phyloP scores from a whole-genome alignment of 2,113 vertebrate genomes.

The Gila orcuttii region DNA sequence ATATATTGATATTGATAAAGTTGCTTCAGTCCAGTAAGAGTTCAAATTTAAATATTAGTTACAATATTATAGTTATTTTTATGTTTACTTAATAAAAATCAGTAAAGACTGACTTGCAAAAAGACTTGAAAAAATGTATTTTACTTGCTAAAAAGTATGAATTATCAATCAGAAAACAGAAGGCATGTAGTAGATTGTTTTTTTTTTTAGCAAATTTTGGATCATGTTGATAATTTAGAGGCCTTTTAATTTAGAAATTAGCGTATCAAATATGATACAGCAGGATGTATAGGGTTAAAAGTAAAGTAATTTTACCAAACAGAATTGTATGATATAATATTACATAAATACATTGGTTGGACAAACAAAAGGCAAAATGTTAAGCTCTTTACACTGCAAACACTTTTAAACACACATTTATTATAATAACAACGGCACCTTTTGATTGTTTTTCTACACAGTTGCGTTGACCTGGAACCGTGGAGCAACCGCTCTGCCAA shows the following conservation, averaged over 20 bases:
- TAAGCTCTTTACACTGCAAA: background rate
- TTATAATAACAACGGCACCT: constrained; percentile 33
- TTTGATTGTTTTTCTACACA: constrained; percentile 55
- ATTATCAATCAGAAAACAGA: too few species aligned
- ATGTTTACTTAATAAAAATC: background rate
- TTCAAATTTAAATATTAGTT: too few species aligned
- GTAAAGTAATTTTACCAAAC: background rate
- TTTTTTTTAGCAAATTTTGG: background rate
- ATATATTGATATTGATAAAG: too few species aligned
- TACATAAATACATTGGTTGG: background rate
- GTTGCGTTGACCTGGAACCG: constrained; percentile 66
- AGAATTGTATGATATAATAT: background rate
- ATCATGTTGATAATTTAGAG: background rate
- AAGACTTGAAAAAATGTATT: too few species aligned
- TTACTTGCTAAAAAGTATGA: too few species aligned
- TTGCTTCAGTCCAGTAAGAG: too few species aligned
- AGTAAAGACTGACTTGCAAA: background rate
- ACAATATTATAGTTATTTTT: background rate
- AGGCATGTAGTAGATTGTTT: too few species aligned
- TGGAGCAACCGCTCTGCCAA: constrained; percentile 61
- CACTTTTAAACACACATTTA: background rate
- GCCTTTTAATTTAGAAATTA: background rate
- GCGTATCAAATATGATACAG: background rate
- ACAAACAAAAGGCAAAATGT: background rate
- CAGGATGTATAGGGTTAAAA: background rate